Percentiles rank a stretch among this genome's conserved stretches.
Conservation (phyloP, 1,140 invertebrate genomes). For the Papilio polyxenes region DNA sequence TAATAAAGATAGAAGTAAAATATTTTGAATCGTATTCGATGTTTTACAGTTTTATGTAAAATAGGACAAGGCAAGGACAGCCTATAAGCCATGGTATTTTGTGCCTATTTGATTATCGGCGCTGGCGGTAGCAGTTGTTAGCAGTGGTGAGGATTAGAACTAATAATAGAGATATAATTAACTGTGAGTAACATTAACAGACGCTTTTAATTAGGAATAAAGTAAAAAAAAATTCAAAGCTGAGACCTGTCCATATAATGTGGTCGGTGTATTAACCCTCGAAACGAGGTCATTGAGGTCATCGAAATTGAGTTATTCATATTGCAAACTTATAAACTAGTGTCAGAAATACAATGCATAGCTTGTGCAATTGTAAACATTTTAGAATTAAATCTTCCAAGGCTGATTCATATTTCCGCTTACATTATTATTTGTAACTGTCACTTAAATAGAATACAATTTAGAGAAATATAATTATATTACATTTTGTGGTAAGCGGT, state of each 20-base stretch:
- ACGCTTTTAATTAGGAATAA: no score
- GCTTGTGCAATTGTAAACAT: not conserved
- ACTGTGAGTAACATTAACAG: no score
- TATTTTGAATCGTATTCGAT: not conserved
- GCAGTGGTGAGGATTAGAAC: no score
- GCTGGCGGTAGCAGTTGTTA: no score
- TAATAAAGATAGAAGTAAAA: not conserved
- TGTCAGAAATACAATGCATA: not conserved
- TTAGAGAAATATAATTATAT: not conserved
- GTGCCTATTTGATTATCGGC: no score
- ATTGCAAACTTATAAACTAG: not conserved
- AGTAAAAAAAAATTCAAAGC: no score
- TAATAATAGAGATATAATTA: no score
- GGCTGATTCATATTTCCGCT: slow-evolving; percentile 7
- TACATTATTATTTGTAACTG: not conserved
- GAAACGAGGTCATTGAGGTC: not conserved
- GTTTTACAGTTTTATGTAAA: not conserved
- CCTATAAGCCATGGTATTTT: no score
- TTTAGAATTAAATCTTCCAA: not conserved
- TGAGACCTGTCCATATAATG: no score
- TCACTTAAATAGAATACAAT: not conserved
- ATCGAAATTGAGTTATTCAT: not conserved
- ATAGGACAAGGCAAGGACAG: no score
- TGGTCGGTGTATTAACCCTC: no score
- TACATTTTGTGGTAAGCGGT: not conserved